These are phyloP conservation scores for Hypothenemus hampei DNA, from an alignment of 1,140 invertebrate genomes.

Conservation along the genomic window DNA sequence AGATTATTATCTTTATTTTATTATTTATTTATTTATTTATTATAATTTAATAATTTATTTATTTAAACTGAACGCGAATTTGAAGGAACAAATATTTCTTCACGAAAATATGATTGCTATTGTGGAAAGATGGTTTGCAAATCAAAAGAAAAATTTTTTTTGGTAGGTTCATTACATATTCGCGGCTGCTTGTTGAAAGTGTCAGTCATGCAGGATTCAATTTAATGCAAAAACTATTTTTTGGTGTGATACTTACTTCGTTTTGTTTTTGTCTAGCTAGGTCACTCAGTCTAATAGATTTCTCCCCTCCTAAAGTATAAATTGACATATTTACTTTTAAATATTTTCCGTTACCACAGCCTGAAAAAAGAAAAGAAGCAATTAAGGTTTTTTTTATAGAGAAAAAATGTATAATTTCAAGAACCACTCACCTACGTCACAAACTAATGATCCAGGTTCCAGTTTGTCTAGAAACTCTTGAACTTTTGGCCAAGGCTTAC, in stretches of 20 bases:
- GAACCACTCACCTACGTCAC: constrained; percentile 74
- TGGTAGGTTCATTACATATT: too few species aligned
- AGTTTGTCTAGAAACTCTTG: constrained; percentile 80
- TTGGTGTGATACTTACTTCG: constrained; percentile 65
- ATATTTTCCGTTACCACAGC: constrained; percentile 92
- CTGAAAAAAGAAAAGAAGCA: constrained; percentile 47
- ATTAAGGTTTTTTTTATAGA: neutral
- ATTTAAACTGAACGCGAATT: too few species aligned
- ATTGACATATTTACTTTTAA: constrained; percentile 79
- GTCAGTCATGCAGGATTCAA: neutral
- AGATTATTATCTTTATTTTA: too few species aligned
- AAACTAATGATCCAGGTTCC: constrained; percentile 85
- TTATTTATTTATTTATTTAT: too few species aligned
- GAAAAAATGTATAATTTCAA: too few species aligned
- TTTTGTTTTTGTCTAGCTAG: constrained; percentile 73
- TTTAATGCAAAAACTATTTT: neutral
- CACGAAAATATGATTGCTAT: too few species aligned
- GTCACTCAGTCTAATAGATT: constrained; percentile 73
- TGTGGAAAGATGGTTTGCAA: too few species aligned
- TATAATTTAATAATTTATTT: too few species aligned
- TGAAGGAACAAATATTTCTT: too few species aligned
- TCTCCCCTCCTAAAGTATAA: constrained; percentile 82
- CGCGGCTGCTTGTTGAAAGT: too few species aligned
- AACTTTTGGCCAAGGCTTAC: constrained; percentile 76
- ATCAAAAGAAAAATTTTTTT: too few species aligned